phyloP scores from a whole-genome alignment of 37 sponge, comb jelly and placozoan species.

The Hormiphora californensis region DNA sequence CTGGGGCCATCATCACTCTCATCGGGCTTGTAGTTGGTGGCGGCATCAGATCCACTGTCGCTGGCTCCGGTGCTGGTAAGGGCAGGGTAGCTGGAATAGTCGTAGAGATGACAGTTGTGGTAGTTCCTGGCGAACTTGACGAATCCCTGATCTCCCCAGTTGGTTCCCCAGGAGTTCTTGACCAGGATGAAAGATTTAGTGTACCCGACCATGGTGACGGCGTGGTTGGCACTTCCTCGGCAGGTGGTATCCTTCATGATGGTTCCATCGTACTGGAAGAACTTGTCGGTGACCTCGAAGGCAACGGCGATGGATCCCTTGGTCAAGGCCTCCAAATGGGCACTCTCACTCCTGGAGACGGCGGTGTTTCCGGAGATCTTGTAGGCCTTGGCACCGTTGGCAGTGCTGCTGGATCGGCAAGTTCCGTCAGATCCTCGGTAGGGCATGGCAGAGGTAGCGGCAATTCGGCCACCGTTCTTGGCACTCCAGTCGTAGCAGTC shows the following conservation, averaged over 20 bases:
- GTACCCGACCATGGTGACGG: constrained; percentile 10
- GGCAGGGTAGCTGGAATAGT: background rate
- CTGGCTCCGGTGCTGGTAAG: background rate
- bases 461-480: background rate
- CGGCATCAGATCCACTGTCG: constrained; percentile 7
- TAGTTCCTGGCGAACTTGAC: background rate
- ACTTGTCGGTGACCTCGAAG: constrained; percentile 21
- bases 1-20: background rate
- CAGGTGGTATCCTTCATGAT: constrained; percentile 15
- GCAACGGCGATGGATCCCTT: background rate
- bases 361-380: background rate
- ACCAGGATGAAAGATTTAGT: background rate
- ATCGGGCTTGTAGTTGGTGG: background rate
- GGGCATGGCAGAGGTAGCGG: background rate
- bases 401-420: background rate
- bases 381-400: constrained; percentile 6
- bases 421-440: background rate
- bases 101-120: constrained; percentile 25
- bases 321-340: background rate
- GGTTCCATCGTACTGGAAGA: constrained; percentile 11
- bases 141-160: constrained; percentile 27
- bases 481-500: background rate
- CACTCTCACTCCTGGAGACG: background rate
- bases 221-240: background rate
- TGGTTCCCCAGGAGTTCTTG: constrained; percentile 49